phyloP scores from a whole-genome alignment of 2,113 vertebrate genomes.

The Sigmodon hispidus region DNA sequence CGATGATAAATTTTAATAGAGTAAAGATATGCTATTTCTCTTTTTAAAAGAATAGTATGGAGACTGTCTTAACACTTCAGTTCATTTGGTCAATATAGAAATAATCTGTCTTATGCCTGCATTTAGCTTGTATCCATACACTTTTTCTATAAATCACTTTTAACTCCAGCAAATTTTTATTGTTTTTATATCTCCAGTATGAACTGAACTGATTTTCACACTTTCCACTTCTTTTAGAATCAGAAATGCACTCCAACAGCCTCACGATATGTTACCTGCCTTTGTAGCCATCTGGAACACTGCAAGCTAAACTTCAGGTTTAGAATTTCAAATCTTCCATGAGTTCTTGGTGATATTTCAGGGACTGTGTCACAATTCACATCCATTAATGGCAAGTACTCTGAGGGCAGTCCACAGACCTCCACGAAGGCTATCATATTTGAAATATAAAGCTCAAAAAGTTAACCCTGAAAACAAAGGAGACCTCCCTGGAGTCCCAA shows the following conservation, averaged over 20 bases:
- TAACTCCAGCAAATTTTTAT: not conserved
- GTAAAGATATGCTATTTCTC: slow-evolving; percentile 34
- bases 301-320: slow-evolving; percentile 60
- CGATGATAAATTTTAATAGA: not conserved
- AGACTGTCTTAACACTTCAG: slow-evolving; percentile 30
- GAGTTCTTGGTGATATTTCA: slow-evolving; percentile 57
- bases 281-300: slow-evolving; percentile 50
- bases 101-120: not conserved
- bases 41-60: not conserved
- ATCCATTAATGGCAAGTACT: not conserved
- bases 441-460: slow-evolving; percentile 54
- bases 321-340: slow-evolving; percentile 52
- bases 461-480: slow-evolving; percentile 55
- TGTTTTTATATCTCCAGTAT: slow-evolving; percentile 24
- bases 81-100: not conserved
- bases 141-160: slow-evolving; percentile 43
- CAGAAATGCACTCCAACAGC: slow-evolving; percentile 6
- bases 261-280: slow-evolving; percentile 43
- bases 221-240: slow-evolving; percentile 54
- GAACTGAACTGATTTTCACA: slow-evolving; percentile 40
- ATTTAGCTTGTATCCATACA: not conserved
- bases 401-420: slow-evolving; percentile 37
- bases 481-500: slow-evolving; percentile 39
- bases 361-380: slow-evolving; percentile 54
- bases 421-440: not conserved